Conservation (phyloP, 2,797 vertebrate species). For the Pseudocheirus occidentalis region DNA sequence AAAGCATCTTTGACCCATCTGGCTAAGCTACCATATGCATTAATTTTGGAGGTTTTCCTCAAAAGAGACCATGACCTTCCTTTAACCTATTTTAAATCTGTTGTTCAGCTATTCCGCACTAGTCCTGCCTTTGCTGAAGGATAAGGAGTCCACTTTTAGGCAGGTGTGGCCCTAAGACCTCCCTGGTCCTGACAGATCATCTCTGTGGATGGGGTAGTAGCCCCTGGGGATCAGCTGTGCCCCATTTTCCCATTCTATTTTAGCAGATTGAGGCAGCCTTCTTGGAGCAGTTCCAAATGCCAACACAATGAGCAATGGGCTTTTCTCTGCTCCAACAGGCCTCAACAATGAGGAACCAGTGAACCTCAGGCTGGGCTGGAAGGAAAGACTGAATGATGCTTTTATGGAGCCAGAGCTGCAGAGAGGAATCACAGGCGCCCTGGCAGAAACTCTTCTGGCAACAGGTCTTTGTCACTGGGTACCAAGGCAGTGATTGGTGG, state of each 20-base stretch:
- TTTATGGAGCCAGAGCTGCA: neutral
- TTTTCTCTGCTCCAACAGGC: neutral
- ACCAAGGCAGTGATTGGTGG: neutral
- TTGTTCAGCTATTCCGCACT: neutral
- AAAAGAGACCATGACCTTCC: neutral
- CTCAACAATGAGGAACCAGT: neutral
- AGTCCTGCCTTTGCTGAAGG: neutral
- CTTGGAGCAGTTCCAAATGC: neutral
- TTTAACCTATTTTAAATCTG: neutral
- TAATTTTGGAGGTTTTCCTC: neutral
- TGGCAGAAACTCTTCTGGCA: neutral
- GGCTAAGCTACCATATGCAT: neutral
- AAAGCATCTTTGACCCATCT: neutral
- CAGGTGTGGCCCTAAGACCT: neutral
- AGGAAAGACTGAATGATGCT: neutral
- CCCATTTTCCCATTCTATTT: neutral
- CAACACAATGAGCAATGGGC: neutral
- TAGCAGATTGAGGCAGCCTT: neutral
- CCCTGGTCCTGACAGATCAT: neutral
- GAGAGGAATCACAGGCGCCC: neutral
- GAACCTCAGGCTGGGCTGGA: neutral
- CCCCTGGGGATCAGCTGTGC: neutral
- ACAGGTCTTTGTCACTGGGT: neutral
- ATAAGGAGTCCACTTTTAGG: neutral
- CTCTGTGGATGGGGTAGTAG: neutral